Conservation (phyloP, 35 echinoderm and acorn worm species). For the Apostichopus californicus region DNA sequence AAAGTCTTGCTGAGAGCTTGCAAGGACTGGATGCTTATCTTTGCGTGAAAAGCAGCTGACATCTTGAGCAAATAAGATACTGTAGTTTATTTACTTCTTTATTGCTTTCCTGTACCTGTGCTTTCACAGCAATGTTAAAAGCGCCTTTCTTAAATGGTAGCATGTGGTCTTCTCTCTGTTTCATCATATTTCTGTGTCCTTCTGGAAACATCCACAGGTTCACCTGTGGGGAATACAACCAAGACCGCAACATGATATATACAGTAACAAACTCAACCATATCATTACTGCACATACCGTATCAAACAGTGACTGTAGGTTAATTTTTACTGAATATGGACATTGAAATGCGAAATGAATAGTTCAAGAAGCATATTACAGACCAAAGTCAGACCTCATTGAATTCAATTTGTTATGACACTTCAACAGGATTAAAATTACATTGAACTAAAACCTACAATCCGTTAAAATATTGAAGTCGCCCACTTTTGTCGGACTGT, state of each 20-base stretch:
- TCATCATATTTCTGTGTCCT: constrained; percentile 64
- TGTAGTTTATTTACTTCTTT: not conserved
- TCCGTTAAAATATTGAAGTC: no score
- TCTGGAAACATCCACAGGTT: constrained; percentile 88
- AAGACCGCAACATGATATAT: no score
- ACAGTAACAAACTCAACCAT: not conserved
- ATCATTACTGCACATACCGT: not conserved
- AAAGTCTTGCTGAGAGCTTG: not conserved
- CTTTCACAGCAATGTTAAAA: constrained; percentile 80
- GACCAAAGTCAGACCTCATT: no score
- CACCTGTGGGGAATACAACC: constrained; percentile 9
- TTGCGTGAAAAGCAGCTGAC: not conserved
- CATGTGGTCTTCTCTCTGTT: constrained; percentile 54
- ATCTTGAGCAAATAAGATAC: not conserved
- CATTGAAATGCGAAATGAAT: no score
- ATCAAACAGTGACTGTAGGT: no score
- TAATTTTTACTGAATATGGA: no score
- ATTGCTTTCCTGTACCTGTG: constrained; percentile 57
- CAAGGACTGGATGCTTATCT: not conserved
- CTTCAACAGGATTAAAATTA: no score
- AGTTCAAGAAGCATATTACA: no score
- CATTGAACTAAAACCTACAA: no score
- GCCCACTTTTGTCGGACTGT: no score
- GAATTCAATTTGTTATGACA: no score
- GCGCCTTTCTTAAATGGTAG: constrained; percentile 91